Evolutionary conservation across 2,888 invertebrate genomes (phyloP), one percentile per base, ranked within the genome.

Genomic region (Belgica antarctica): DNA sequence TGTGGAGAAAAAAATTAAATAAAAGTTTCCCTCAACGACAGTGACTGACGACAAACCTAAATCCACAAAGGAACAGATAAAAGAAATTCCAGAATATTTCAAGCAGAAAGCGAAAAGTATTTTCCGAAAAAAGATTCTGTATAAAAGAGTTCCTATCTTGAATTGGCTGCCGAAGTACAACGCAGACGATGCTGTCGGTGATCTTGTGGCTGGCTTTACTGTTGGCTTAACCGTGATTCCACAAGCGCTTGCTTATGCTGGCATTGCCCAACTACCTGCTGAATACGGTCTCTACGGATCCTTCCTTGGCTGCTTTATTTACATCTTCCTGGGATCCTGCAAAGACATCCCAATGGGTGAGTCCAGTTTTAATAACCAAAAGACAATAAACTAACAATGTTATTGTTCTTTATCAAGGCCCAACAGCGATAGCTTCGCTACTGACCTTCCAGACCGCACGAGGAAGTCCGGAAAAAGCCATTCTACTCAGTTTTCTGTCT

Each of bases 201-300:
- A 96, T 81, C 79, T 93, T 57, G 90, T 96, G 73, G 95, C 96
- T 10, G 95, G 95, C 69, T 81, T 95, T 66, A 94, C 96, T 0
- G 95, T 96, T 24, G 96, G 68, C 5, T 70, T 80, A 66, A 80
- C 79, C 7, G 80, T 80, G 24, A 80, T 80, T 70, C 96, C 96
- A 12, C 96, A 96, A 80, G 90, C 90, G 15, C 81, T 92, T 72
- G 92, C 92, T 8, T 92, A 92, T 80, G 86, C 90, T 27, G 89
- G 87, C 77, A 88, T 91, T 71, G 91, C 91, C 34, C 89, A 89
- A 17, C 79, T 92, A 73, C 89, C 90, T 69, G 83, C 90, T 62
- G 82, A 87, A 87, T 92, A 92, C 79, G 96, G 96, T 52, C 83
- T 96, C 71, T 96, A 96, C 79, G 91, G 94, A 62, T 93, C 95